Evolutionary conservation across 1,140 invertebrate species (phyloP), one percentile per base, ranked within the genome.

Genomic region (Trichoplusia ni): DNA sequence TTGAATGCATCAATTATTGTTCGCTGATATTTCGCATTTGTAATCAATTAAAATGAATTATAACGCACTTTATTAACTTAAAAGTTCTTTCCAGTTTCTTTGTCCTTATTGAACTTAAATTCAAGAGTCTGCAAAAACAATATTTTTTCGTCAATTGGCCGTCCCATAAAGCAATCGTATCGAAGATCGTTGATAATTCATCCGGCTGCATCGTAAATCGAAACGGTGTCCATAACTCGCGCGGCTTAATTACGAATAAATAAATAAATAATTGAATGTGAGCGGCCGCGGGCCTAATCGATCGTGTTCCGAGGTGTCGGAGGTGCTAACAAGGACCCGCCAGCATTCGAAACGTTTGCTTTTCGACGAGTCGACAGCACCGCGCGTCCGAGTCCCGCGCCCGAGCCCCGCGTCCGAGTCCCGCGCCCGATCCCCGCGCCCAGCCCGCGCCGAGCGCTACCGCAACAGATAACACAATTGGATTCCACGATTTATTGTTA

Each of bases 231-330:
- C 81, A 86, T 89, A 89, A 90, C 84, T 90, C 81, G 77, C 74
- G 79, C 75, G 67, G 72, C 76, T 90, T 90, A 89, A 90, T 90
- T 90, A 90, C 85, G 86, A 86, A 90, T 90, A 89, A 89, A 89
- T 89, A 89, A 89, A 89, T 89, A 90, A 90, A 90, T 90, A 90
- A 90, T 90, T 89, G 87, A 90, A 90, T 84, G 83, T 85, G 81
- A 88, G 79, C 81, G 82, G 86, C 87, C 87, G 81, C 78, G 84
- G 87, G 87, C 82, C 71, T 85, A 86, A 90, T 89, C 84, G 86
- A 84, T 85, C 82, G 77, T 76, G 74, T 82, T 51, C 68, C 64
- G 68, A 81, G 69, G 71, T 79, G 73, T 80, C 69, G 65, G 73
- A 86, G 82, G 85, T 87, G 87, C 76, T 90, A 90, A 90, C 87